Base-by-base conservation (phyloP, 2,113 vertebrate genomes). In the Brachionichthys hirsutus region DNA sequence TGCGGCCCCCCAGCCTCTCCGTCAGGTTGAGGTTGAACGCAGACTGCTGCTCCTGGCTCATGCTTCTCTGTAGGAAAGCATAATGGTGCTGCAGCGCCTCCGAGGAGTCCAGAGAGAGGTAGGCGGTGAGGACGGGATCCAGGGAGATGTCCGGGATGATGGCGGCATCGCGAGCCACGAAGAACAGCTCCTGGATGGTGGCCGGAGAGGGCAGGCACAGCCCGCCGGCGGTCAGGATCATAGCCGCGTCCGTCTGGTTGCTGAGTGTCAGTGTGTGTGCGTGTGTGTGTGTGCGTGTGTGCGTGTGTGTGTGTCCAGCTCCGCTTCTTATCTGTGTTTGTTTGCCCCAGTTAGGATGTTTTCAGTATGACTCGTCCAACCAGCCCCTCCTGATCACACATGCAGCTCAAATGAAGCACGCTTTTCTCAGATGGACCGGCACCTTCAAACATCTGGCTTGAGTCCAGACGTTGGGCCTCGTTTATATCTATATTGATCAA, bases 91-190 rank as follows among this genome's bases (percentile, higher is more conserved):
- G 77, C 54, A 92, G 78, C 0, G 84, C 80, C 1, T 72, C 62
- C 2, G 77, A 45, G 5, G 90, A 92, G 10, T 91, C 88, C 70
- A 91, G 71, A 0, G 90, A 92, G 11, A 92, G 84, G 72, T 85
- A 90, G 56, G 75, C 70, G 57, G 76, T 49, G 58, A 92, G 75
- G 3, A 77, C 77, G 0, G 68, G 78, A 53, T 92, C 89, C 50
- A 92, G 40, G 4, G 86, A 89, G 24, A 92, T 75, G 8, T 92
- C 89, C 1, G 91, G 90, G 50, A 92, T 48, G 47, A 89, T 63
- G n/a, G 44, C 70, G 7, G 77, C 80, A 2, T 84, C 85, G 15
- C 81, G 81, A 36, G 89, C 88, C 19, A 81, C 85, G 0, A 13
- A 78, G 73, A 90, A 91, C 12, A 92, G 78, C 59, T 85, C 77